Evolutionary conservation across 2,888 invertebrate genomes (phyloP).

Genomic region (Drosophila pegasa): DNA sequence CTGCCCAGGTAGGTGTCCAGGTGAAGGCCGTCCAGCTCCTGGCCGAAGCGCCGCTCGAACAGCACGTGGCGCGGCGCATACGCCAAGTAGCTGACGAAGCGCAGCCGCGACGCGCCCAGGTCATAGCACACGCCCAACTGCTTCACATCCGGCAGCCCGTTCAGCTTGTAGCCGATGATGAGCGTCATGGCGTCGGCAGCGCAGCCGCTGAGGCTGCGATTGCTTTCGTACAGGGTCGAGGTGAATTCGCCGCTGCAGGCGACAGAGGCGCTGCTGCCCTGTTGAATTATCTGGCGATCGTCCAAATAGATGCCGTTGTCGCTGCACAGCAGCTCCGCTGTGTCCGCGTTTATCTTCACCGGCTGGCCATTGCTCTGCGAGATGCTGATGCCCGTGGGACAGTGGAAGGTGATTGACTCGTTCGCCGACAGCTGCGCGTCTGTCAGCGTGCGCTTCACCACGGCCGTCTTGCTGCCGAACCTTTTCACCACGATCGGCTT

Average conservation of each 20-base stretch:
- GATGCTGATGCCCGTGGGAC: slow-evolving; percentile 11
- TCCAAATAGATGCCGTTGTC: slow-evolving; percentile 8
- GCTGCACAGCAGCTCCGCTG: slow-evolving; percentile 18
- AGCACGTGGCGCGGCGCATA: slow-evolving; percentile 22
- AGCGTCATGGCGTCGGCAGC: slow-evolving; percentile 33
- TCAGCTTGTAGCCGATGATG: slow-evolving; percentile 33
- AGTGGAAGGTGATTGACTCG: slow-evolving; percentile 36
- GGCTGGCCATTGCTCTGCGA: background rate
- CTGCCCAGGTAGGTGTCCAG: slow-evolving; percentile 32
- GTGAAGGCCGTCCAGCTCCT: slow-evolving; percentile 20
- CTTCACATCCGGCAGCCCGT: slow-evolving; percentile 22
- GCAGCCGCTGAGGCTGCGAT: slow-evolving; percentile 32
- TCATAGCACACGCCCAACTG: slow-evolving; percentile 46
- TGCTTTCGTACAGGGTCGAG: slow-evolving; percentile 40
- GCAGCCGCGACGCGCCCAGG: slow-evolving; percentile 14
- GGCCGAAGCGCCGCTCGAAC: background rate
- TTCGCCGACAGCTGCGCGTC: slow-evolving; percentile 1
- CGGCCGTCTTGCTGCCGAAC: slow-evolving; percentile 42
- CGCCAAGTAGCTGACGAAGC: slow-evolving; percentile 37
- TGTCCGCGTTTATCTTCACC: background rate
- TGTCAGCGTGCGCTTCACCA: background rate
- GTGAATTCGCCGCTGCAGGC: slow-evolving; percentile 4
- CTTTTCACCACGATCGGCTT: slow-evolving; percentile 37
- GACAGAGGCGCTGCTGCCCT: fast-evolving
- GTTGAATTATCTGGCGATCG: background rate